Base-by-base conservation (phyloP, 2,888 invertebrate species). In the Thera obeliscata region DNA sequence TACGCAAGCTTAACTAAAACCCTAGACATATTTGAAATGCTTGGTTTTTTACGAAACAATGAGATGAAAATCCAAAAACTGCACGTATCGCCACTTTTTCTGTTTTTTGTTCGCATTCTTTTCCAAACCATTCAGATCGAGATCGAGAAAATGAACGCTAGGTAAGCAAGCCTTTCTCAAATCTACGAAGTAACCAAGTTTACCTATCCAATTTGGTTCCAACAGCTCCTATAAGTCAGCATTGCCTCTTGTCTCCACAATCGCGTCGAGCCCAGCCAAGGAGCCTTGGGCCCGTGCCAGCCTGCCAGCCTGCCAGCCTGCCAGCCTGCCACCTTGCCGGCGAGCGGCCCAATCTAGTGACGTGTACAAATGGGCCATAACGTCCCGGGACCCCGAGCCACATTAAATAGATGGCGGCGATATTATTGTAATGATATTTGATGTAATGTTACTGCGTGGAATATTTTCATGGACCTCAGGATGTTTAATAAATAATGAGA, bases 281-380 rank as follows among this genome's bases (percentile, higher is more conserved):
- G 58, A 38, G 43, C 54, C 41, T 60, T 67, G 67, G 67, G 67
- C 41, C 49, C 57, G 64, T 36, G 67, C 67, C 67, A 67, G 63
- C 22, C 22, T 22, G 22, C 22, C 22, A 22, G 22, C 22, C 22
- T 22, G 22, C 22, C 22, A 22, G 22, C 22, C 22, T 22, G 22
- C 22, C 22, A 22, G 22, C 22, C 22, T 22, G 22, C 22, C 22
- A 22, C 22, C 22, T 22, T 22, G 22, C 22, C 7, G n/a, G 46
- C 64, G 43, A 41, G 9, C 8, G 57, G 57, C 36, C 61, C 61
- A 11, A 54, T 61, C 61, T 61, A 41, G 11, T 62, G 66, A 66
- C 66, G 55, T 46, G 62, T 54, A 66, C 55, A 62, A 66, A 66
- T 49, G 62, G 58, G 54, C 48, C 52, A n/a, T 33, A 57, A 56